Base-by-base conservation (phyloP, 2,888 invertebrate genomes). In the Drosophila mercatorum region DNA sequence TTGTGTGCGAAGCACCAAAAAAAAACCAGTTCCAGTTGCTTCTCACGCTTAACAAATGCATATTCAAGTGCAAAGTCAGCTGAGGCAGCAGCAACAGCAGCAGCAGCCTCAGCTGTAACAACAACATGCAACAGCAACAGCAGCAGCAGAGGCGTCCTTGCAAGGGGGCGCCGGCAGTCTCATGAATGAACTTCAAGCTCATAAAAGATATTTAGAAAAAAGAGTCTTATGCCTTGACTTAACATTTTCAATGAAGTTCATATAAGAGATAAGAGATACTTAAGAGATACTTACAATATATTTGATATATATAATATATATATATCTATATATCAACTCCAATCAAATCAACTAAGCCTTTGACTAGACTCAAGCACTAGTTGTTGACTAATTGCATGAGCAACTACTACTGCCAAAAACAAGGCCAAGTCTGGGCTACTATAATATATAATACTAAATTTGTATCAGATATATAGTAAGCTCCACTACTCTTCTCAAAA, bases 61-160 rank as follows among this genome's bases (percentile, higher is more conserved):
- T 62, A 71, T 75, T 81, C 72, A 82, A 83, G 80, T 81, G 72
- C 75, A 82, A 80, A 78, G 57, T 65, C 60, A 78, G 49, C 47
- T 59, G 10, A 47, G 65, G 22, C 56, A 66, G 8, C 41, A 67
- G 3, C 49, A 67, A 10, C 41, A 59, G 43, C 41, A 62, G 3
- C 44, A 76, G 38, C 36, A 55, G 47, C 57, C 72, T 28, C 44
- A 68, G 52, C 14, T 43, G 59, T 17, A 67, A 57, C 51, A 63
- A 36, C 43, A 65, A 17, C 28, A 74, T 47, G 51, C 40, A 65
- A 40, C 31, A 49, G 12, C 34, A 68, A 59, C 44, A 26, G 17
- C 17, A 17, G 66, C 65, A 65, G 31, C 82, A 68, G 73, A 44
- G 79, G 63, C 52, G 71, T 2, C 64, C 36, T 44, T 7, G 40